Percentiles rank a stretch among this genome's conserved stretches.
phyloP scores from a whole-genome alignment of 23 tunicate genomes.

The Phallusia fumigata region DNA sequence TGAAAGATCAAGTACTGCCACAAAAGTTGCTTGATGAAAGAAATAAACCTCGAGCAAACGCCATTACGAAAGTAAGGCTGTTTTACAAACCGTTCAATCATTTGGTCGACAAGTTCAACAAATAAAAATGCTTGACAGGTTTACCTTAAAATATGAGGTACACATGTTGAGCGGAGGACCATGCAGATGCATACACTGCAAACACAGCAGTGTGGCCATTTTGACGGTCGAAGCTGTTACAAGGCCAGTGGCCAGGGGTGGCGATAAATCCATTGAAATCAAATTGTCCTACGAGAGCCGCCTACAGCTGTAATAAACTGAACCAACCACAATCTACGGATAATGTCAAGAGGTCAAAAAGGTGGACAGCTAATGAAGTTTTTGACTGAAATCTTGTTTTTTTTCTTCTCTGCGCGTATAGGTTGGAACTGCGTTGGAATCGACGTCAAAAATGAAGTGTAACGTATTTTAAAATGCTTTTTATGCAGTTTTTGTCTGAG shows the following conservation, averaged over 20 bases:
- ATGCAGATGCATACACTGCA: conserved; percentile 87
- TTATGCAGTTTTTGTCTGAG: no score
- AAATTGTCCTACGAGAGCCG: neutral
- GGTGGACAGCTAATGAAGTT: conserved; percentile 1
- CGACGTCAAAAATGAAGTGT: no score
- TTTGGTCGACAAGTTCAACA: neutral
- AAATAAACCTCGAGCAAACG: no score
- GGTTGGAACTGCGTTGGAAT: no score
- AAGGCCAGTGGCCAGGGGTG: neutral
- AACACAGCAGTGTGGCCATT: conserved; percentile 57
- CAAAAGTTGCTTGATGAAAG: no score
- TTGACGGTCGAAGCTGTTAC: conserved; percentile 14
- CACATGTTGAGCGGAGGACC: conserved; percentile 69
- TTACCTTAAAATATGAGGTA: conserved; percentile 42
- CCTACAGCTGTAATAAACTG: neutral
- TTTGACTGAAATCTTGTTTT: no score
- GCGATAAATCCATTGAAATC: neutral
- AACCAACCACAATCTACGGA: neutral
- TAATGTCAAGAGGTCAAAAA: neutral
- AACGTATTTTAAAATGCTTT: no score
- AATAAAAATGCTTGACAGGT: neutral
- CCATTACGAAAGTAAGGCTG: no score
- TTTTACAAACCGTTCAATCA: no score
- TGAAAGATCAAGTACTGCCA: no score
- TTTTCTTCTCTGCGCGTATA: no score